Evolutionary conservation across 2,113 vertebrate species (phyloP).

Genomic region (Eonycteris spelaea): DNA sequence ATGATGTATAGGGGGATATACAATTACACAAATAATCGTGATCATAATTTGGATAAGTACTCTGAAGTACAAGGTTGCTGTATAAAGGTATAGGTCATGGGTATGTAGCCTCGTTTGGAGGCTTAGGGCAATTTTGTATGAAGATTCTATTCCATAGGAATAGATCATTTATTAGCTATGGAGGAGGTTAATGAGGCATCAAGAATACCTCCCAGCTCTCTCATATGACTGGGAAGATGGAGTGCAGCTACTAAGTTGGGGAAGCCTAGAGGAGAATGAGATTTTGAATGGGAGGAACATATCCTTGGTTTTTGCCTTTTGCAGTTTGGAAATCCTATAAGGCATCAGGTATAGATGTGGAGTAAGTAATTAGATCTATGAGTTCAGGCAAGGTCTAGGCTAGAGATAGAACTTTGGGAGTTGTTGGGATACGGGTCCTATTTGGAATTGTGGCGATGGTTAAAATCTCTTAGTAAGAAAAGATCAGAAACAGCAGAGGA

Average conservation of each 20-base stretch:
- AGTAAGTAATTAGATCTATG: background rate
- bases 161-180: background rate
- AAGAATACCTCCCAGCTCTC: background rate
- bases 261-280: background rate
- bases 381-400: background rate
- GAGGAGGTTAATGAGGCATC: background rate
- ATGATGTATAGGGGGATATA: background rate
- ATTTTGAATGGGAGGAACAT: background rate
- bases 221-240: background rate
- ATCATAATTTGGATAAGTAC: background rate
- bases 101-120: background rate
- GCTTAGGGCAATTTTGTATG: background rate
- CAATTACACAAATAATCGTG: background rate
- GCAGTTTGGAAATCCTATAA: background rate
- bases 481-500: background rate
- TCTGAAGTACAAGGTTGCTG: background rate
- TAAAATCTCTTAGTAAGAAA: background rate
- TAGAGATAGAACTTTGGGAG: background rate
- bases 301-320: background rate
- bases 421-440: background rate
- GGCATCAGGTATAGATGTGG: background rate
- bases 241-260: background rate
- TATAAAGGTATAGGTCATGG: background rate
- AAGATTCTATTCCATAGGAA: background rate
- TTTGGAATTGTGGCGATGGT: background rate